These are phyloP conservation scores for Phaenicophaeus curvirostris DNA, from an alignment of 2,797 vertebrate genomes.

Conservation along the genomic window DNA sequence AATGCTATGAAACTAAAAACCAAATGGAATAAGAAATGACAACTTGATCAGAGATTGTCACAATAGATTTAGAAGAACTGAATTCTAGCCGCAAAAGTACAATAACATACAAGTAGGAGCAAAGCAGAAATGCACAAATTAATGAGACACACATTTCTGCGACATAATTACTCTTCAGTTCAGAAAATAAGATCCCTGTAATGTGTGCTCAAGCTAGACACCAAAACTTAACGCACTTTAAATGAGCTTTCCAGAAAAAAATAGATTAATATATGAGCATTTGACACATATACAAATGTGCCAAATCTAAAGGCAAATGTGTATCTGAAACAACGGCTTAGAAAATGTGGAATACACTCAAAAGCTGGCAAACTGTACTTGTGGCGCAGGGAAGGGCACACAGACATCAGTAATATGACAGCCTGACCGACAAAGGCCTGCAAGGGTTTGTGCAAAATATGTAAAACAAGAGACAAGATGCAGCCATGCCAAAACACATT, in stretches of 20 bases:
- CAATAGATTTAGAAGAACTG: neutral
- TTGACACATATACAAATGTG: neutral
- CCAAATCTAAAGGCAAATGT: neutral
- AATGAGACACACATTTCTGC: neutral
- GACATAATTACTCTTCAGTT: neutral
- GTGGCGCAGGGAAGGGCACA: neutral
- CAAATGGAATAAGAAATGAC: neutral
- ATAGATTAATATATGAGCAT: neutral
- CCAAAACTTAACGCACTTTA: neutral
- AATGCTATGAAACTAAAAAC: neutral
- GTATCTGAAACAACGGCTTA: neutral
- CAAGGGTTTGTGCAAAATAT: neutral
- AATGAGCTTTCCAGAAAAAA: neutral
- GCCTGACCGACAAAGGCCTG: neutral
- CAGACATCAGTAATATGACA: neutral
- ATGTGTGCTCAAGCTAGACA: neutral
- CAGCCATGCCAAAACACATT: neutral
- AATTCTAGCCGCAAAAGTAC: neutral
- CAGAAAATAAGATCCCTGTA: neutral
- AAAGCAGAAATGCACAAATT: neutral
- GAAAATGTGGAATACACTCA: neutral
- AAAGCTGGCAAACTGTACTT: neutral
- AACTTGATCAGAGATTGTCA: neutral
- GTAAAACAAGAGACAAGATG: neutral
- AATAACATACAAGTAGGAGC: neutral